Percentiles rank a stretch among this genome's conserved stretches.
Conservation (phyloP, 2,797 vertebrate species). For the Poecilia picta region DNA sequence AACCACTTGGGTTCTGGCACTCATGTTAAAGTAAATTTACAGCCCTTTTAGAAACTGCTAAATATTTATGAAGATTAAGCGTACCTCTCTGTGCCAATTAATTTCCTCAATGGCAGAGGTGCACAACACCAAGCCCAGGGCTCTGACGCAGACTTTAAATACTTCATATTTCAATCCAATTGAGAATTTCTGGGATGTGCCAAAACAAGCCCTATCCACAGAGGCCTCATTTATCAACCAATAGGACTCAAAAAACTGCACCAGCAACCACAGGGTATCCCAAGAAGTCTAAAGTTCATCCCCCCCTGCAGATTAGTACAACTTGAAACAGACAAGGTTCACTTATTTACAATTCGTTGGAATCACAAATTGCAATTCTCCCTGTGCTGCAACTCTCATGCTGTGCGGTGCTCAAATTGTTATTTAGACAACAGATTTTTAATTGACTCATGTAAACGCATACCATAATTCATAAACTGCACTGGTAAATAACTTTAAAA, state of each 20-base stretch:
- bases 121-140: not conserved
- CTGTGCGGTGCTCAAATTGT: not conserved
- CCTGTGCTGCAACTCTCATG: not conserved
- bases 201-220: not conserved
- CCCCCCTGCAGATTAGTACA: not conserved
- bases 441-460: not conserved
- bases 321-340: not conserved
- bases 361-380: not conserved
- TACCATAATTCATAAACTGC: no score
- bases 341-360: not conserved
- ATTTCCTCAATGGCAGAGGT: not conserved
- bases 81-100: not conserved
- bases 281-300: not conserved
- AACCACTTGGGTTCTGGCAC: not conserved
- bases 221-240: not conserved
- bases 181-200: not conserved
- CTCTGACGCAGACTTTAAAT: not conserved
- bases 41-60: not conserved
- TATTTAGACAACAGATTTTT: not conserved
- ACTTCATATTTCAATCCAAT: not conserved
- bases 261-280: not conserved
- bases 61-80: constrained; percentile 11
- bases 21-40: not conserved
- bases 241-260: not conserved
- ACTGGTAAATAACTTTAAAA: not conserved